Base-by-base conservation (phyloP, 2,113 vertebrate species). In the Catharus bicknelli region DNA sequence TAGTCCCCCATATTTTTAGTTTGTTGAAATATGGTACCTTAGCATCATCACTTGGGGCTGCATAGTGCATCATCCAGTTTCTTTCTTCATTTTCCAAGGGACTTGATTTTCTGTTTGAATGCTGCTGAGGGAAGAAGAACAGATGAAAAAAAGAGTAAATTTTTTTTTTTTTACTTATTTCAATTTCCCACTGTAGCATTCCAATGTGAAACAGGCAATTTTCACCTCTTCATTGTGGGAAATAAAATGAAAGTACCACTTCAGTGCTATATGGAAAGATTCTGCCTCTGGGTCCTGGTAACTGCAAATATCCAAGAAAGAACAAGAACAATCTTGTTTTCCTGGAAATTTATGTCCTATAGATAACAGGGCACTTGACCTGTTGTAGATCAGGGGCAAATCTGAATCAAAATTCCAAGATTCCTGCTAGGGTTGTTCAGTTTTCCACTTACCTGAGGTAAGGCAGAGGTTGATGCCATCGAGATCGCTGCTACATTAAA, bases 381-480 rank as follows among this genome's bases (percentile, higher is more conserved):
- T 61, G 3, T 40, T 86, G 26, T 48, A 72, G 20, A 45, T 43
- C 34, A 27, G 12, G 16, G 23, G n/a, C 22, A 69, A 67, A 84
- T 27, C 22, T 63, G 16, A 86, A 50, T 45, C 32, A 72, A 90
- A 27, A 34, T 22, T 47, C 5, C 1, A 7, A 84, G 45, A 5
- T 4, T 40, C 16, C 25, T 59, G 13, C 32, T 34, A 69, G 40
- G 6, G 4, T 83, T 64, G 2, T 30, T 79, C 45, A 90, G 13
- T 74, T 80, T 93, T 74, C 30, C 74, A 59, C 96, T 94, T 93
- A 97, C 97, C 97, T 93, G 83, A 55, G 30, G n/a, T 30, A 87
- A 94, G 50, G 64, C 43, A 88, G 93, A 67, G 11, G 27, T 4
- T 45, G 97, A 96, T 83, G 75, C 91, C 96, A 95, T 96, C 0